phyloP scores from a whole-genome alignment of 1,140 invertebrate genomes.

The Drosophila lowei region DNA sequence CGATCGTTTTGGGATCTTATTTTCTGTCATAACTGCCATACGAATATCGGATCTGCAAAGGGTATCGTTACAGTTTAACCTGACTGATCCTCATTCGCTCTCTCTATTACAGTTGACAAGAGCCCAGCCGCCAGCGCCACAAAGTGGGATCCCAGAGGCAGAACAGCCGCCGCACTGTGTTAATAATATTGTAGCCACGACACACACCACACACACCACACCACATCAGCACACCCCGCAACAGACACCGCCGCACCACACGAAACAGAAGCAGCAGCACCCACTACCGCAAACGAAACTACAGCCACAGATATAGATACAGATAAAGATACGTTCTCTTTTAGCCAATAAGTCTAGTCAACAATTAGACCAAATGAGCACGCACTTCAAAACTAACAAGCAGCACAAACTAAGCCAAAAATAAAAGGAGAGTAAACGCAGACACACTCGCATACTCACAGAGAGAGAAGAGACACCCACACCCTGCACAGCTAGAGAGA shows the following conservation, averaged over 20 bases:
- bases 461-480: background rate
- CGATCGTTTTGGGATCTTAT: too few species aligned
- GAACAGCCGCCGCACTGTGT: conserved; percentile 15
- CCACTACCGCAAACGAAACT: conserved; percentile 15
- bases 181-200: background rate
- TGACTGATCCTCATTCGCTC: too few species aligned
- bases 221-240: too few species aligned
- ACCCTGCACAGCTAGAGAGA: background rate
- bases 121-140: too few species aligned
- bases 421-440: conserved; percentile 26
- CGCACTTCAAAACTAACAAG: conserved; percentile 58
- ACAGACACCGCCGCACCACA: too few species aligned
- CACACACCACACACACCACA: too few species aligned
- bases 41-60: too few species aligned
- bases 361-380: conserved; percentile 75
- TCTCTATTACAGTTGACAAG: too few species aligned
- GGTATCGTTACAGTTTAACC: too few species aligned
- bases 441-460: background rate
- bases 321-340: background rate
- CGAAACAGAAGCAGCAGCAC: background rate
- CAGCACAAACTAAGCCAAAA: conserved; percentile 67
- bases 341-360: conserved; percentile 69
- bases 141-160: conserved; percentile 2
- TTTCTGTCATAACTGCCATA: too few species aligned
- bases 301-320: conserved; percentile 2